Conservation (phyloP, 2,797 vertebrate species). For the Oryzias dopingdopingensis region DNA sequence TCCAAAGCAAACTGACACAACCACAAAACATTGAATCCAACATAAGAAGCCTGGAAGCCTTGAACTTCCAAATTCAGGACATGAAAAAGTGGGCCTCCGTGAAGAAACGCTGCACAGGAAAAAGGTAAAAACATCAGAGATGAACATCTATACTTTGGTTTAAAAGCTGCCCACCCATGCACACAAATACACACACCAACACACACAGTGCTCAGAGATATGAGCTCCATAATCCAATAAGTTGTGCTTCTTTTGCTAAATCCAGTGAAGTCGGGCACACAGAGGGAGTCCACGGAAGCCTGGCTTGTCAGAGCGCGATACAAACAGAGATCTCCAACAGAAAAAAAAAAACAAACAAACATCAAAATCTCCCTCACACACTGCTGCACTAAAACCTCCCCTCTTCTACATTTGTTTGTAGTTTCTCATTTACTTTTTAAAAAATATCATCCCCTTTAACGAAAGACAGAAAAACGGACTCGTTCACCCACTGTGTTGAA, state of each 20-base stretch:
- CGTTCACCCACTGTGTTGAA: conserved; percentile 15
- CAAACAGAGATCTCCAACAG: conserved; percentile 38
- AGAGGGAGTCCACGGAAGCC: conserved; percentile 51
- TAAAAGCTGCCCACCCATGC: conserved; percentile 42
- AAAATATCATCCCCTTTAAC: conserved; percentile 8
- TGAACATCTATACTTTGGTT: conserved; percentile 34
- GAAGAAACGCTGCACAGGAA: conserved; percentile 27
- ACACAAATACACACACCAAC: conserved; percentile 18
- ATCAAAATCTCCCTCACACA: conserved; percentile 44
- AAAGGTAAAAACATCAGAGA: conserved; percentile 41
- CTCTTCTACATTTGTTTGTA: conserved; percentile 14
- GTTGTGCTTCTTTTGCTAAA: conserved; percentile 67
- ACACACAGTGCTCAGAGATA: conserved; percentile 44
- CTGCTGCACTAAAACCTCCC: conserved; percentile 25
- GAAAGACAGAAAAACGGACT: conserved; percentile 11
- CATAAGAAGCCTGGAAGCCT: conserved; percentile 23
- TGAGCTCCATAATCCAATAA: conserved; percentile 70
- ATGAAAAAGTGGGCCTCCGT: conserved; percentile 26
- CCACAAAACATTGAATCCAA: conserved; percentile 38
- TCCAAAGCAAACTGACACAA: conserved; percentile 29
- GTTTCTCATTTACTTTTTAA: conserved; percentile 9
- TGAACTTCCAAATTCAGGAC: conserved; percentile 39
- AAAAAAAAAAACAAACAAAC: conserved; percentile 29
- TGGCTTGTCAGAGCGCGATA: conserved; percentile 48
- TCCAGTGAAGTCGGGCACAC: conserved; percentile 66